phyloP scores from a whole-genome alignment of 2,113 vertebrate species.

The Pampusana beccarii region DNA sequence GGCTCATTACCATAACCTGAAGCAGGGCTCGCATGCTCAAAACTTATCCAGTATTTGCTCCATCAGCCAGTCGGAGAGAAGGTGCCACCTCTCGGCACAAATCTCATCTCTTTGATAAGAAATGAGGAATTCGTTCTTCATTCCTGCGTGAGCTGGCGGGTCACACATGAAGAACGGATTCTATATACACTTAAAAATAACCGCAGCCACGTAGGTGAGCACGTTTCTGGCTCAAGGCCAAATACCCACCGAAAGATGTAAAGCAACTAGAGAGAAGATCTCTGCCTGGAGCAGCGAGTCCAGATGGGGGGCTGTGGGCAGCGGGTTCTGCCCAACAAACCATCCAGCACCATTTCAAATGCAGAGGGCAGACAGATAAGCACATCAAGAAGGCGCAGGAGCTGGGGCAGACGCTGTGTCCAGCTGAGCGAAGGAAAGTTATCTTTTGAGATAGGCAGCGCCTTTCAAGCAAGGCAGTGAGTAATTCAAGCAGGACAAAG shows the following conservation, averaged over 20 bases:
- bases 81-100: background rate
- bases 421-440: background rate
- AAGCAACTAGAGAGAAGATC: background rate
- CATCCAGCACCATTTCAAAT: background rate
- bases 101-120: background rate
- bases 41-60: too few species aligned
- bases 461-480: background rate
- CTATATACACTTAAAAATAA: background rate
- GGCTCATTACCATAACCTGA: background rate
- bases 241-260: background rate
- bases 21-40: accelerated
- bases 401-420: background rate
- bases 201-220: background rate
- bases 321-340: background rate
- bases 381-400: accelerated
- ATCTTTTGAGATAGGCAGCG: background rate
- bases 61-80: background rate
- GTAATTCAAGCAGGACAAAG: background rate
- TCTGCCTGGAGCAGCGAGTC: background rate
- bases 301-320: background rate
- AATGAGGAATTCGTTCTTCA: background rate
- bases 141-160: accelerated
- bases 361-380: background rate
- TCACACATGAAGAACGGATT: background rate
- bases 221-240: background rate